Conservation (phyloP, 1,140 invertebrate genomes). For the Eumaeus atala region DNA sequence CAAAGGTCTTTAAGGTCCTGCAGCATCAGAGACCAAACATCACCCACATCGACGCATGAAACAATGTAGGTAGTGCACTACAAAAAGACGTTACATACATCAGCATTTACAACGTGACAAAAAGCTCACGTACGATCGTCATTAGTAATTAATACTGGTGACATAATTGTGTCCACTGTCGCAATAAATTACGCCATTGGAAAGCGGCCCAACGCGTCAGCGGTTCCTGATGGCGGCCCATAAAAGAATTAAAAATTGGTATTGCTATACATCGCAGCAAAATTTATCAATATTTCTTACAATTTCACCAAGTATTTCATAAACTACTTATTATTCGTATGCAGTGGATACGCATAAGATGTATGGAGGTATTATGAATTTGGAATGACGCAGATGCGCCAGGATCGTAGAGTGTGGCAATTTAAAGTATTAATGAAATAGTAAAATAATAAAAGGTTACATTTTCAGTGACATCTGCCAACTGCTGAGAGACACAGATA, state of each 20-base stretch:
- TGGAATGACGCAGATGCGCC: too few relatives aligned
- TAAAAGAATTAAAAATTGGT: constrained; percentile 43
- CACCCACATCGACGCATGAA: too few relatives aligned
- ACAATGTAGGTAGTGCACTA: not conserved
- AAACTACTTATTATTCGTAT: too few relatives aligned
- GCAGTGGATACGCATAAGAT: too few relatives aligned
- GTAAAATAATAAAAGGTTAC: too few relatives aligned
- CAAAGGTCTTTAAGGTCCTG: too few relatives aligned
- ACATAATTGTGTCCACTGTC: constrained; percentile 62
- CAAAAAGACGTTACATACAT: not conserved
- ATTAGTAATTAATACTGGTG: constrained; percentile 50
- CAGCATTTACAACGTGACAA: constrained; percentile 8
- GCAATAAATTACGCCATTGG: constrained; percentile 66
- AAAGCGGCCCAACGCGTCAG: constrained; percentile 47
- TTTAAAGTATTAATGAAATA: too few relatives aligned
- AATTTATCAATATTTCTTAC: not conserved
- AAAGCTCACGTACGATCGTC: constrained; percentile 16
- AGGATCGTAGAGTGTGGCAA: too few relatives aligned
- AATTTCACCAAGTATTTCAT: not conserved
- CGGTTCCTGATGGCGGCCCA: constrained; percentile 56
- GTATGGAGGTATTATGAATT: too few relatives aligned
- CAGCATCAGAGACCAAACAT: too few relatives aligned
- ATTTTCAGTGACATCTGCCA: too few relatives aligned
- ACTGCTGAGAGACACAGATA: too few relatives aligned
- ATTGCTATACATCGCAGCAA: constrained; percentile 18